Evolutionary conservation across 1,140 invertebrate species (phyloP).

Genomic region (Aphis gossypii): DNA sequence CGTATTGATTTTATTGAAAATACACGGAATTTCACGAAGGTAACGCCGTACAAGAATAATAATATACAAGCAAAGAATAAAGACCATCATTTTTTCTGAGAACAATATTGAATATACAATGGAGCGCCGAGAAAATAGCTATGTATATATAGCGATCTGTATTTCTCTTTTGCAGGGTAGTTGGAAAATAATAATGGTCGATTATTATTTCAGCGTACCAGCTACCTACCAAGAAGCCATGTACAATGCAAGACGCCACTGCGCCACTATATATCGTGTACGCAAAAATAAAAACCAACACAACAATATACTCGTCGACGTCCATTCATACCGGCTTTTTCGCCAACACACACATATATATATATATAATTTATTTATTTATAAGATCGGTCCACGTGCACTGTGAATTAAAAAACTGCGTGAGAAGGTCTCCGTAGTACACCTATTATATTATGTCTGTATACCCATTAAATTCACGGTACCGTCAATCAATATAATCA

Average conservation of each 20-base stretch:
- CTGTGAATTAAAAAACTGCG: background rate
- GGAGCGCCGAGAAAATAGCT: background rate
- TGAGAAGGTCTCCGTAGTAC: background rate
- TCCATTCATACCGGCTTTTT: background rate
- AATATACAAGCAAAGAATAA: background rate
- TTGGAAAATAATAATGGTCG: background rate
- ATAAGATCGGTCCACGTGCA: background rate
- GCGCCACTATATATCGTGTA: background rate
- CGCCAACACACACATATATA: background rate
- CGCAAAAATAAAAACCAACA: background rate
- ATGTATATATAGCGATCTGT: background rate
- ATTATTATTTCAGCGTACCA: background rate
- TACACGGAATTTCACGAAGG: background rate
- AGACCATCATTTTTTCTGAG: background rate
- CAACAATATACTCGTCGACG: background rate
- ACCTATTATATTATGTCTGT: background rate
- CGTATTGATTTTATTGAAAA: background rate
- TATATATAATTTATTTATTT: background rate
- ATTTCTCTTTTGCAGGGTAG: background rate
- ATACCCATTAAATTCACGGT: background rate
- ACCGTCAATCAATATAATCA: background rate
- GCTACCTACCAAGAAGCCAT: background rate
- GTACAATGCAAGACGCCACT: background rate
- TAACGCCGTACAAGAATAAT: background rate
- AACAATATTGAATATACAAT: conserved; percentile 25